Percentiles rank a stretch among this genome's conserved stretches.
Conservation (phyloP, 2,797 vertebrate genomes). For the Gadopsis marmoratus region DNA sequence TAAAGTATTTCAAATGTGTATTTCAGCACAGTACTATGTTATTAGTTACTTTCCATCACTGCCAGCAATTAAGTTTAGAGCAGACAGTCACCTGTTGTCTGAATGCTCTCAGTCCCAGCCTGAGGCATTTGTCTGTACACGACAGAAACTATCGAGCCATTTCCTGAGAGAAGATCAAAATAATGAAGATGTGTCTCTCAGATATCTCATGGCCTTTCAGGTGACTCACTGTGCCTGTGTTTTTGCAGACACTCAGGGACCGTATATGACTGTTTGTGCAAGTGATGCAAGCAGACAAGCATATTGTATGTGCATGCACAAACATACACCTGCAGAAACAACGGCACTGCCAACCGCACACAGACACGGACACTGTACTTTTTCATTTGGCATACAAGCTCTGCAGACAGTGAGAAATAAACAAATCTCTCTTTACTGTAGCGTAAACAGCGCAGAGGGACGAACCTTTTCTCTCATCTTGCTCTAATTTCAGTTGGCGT, state of each 20-base stretch:
- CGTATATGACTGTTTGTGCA: constrained; percentile 16
- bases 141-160: constrained; percentile 59
- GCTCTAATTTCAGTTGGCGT: constrained; percentile 46
- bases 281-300: constrained; percentile 24
- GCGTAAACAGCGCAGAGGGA: constrained; percentile 13
- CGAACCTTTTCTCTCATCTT: constrained; percentile 45
- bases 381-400: constrained; percentile 14
- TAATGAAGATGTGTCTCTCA: constrained; percentile 60
- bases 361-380: constrained; percentile 2
- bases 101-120: constrained; percentile 53
- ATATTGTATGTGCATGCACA: constrained; percentile 1
- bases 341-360: constrained; percentile 5
- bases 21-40: constrained; percentile 20
- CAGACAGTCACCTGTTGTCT: constrained; percentile 61
- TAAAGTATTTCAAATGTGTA: neutral
- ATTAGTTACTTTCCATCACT: constrained; percentile 47
- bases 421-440: constrained; percentile 28
- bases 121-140: constrained; percentile 47
- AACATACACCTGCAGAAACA: constrained; percentile 41
- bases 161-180: constrained; percentile 69
- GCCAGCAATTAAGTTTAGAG: constrained; percentile 50
- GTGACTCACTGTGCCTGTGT: constrained; percentile 41
- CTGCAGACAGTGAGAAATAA: constrained; percentile 30
- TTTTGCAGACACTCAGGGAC: constrained; percentile 30
- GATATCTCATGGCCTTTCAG: constrained; percentile 57